Evolutionary conservation across 2,113 vertebrate species (phyloP), one percentile per base, ranked within the genome.

Genomic region (Ivindomyrus marchei): DNA sequence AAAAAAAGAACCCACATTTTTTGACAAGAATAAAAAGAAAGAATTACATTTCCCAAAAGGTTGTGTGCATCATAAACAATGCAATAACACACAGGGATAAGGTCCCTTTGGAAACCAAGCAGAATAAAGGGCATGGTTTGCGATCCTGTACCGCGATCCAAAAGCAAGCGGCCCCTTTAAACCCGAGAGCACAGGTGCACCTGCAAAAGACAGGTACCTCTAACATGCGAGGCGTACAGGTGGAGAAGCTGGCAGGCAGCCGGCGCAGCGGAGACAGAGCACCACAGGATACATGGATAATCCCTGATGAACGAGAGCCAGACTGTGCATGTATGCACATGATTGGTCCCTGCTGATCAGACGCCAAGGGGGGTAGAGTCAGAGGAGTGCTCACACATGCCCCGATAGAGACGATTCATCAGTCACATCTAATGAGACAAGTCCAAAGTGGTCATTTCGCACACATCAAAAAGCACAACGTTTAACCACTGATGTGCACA

Each of bases 151-250:
- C 15, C 2, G 17, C 19, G 5, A 47, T 17, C 4, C n/a, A 50
- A 87, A 87, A 39, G n/a, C 11, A 9, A 27, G 46, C 5, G 45
- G 42, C 85, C 24, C 85, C 85, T 52, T 46, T 52, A 52, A 36
- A 39, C 13, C 13, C 17, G 36, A 50, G 4, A 36, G 11, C 11
- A 42, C 27, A 50, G 47, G 24, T 36, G 50, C 85, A 87, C 85
- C 49, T 87, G 85, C 15, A 31, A 6, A 13, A 85, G 53, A 49
- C 84, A 84, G 70, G 74, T 89, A 50, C 77, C 50, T 89, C 88
- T 50, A 21, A 53, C 4, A 31, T 2, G 42, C 6, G 24, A 74
- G 88, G 56, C 13, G 45, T 21, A 27, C 88, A 89, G 88, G 88
- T 89, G 47, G 47, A 49, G 47, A 83, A 83, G 31, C 31, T 50